Percentiles rank a stretch among this genome's conserved stretches.
Evolutionary conservation across 2,888 invertebrate species (phyloP).

Genomic region (Melanargia galathea): DNA sequence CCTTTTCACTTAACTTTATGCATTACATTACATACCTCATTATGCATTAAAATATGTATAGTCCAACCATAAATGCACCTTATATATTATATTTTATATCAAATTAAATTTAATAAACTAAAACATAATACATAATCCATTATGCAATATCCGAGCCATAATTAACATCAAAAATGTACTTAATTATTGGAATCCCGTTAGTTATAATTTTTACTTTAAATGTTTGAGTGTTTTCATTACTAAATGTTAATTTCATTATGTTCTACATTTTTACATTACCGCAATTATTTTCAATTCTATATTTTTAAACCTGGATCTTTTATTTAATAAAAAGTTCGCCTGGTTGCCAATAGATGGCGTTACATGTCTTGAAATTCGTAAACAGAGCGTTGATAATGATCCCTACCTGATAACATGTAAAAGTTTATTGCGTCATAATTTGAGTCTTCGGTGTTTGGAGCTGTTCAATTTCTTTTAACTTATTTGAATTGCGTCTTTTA

Average conservation of each 20-base stretch:
- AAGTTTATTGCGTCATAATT: slow-evolving; percentile 17
- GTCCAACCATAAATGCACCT: background rate
- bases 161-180: background rate
- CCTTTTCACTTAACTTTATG: background rate
- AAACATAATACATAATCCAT: background rate
- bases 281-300: background rate
- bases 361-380: slow-evolving; percentile 22
- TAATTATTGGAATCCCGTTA: background rate
- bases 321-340: slow-evolving; percentile 35
- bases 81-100: background rate
- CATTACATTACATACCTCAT: background rate
- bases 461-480: background rate
- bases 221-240: background rate
- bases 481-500: background rate
- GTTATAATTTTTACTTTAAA: background rate
- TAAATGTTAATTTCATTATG: background rate
- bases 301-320: background rate
- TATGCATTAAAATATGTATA: background rate
- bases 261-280: background rate
- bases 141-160: background rate
- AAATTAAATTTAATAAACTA: background rate
- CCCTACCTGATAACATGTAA: slow-evolving; percentile 9
- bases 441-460: background rate
- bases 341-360: slow-evolving; percentile 55
- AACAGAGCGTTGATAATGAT: slow-evolving; percentile 11